A percentile compares a stretch with the other conserved stretches of the same genome.
phyloP scores from a whole-genome alignment of 2,888 invertebrate genomes.

The Tolmerus cingulatus region DNA sequence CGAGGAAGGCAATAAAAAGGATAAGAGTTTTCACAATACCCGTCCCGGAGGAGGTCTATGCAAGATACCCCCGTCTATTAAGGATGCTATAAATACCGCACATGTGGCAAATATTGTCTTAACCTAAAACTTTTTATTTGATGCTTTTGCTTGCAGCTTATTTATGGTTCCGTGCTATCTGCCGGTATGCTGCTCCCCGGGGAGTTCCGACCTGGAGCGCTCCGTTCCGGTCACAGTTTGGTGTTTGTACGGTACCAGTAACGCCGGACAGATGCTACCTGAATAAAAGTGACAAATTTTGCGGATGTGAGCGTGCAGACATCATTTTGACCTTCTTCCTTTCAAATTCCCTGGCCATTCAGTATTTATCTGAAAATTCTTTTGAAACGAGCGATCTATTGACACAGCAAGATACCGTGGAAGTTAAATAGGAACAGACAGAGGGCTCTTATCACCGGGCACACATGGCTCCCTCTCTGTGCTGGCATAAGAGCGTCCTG shows the following conservation, averaged over 20 bases:
- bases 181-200: neutral
- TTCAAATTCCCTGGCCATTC: constrained; percentile 34
- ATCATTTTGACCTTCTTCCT: constrained; percentile 41
- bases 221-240: neutral
- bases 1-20: constrained; percentile 29
- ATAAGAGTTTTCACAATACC: constrained; percentile 38
- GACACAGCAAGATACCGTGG: constrained; percentile 42
- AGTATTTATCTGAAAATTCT: constrained; percentile 47
- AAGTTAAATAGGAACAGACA: constrained; percentile 31
- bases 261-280: neutral
- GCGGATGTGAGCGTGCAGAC: constrained; percentile 36
- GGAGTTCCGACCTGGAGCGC: neutral
- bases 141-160: constrained; percentile 36
- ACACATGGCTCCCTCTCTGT: constrained; percentile 10
- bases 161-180: constrained; percentile 34
- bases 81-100: constrained; percentile 47
- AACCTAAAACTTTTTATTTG: constrained; percentile 51
- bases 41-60: constrained; percentile 26
- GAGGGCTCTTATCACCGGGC: constrained; percentile 32
- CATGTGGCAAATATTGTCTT: constrained; percentile 54
- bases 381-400: constrained; percentile 48
- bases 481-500: constrained; percentile 6
- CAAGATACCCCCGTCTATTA: constrained; percentile 38
- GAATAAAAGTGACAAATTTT: constrained; percentile 37
- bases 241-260: neutral